These are phyloP conservation scores for Zosterops pallidus DNA, from an alignment of 2,113 vertebrate genomes.

Conservation along the genomic window DNA sequence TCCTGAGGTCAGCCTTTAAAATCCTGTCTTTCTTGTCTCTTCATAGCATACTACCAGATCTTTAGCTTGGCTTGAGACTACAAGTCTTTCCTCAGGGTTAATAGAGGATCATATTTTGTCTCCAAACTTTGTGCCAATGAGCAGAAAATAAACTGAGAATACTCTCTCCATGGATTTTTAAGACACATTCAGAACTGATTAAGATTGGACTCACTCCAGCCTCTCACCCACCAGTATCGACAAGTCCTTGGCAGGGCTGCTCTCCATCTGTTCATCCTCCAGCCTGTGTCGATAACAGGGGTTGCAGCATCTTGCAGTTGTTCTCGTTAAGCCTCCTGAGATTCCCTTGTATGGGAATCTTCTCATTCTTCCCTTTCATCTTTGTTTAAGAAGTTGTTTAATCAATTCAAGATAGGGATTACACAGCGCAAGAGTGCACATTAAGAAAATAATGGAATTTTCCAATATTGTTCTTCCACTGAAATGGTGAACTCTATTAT, in stretches of 20 bases:
- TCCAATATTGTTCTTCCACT: background rate
- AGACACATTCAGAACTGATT: background rate
- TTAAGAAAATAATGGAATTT: background rate
- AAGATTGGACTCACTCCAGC: background rate
- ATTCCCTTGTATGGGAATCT: background rate
- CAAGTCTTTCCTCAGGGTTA: background rate
- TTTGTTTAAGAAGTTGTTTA: background rate
- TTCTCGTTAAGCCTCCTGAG: background rate
- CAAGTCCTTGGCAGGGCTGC: background rate
- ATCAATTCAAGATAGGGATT: background rate
- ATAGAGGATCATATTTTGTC: background rate
- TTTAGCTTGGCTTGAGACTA: background rate
- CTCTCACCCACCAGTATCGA: background rate
- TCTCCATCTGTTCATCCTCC: background rate
- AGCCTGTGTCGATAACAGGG: background rate
- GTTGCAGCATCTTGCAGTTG: background rate
- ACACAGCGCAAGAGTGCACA: background rate
- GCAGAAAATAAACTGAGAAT: background rate
- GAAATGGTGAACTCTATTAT: background rate
- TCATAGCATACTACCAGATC: background rate
- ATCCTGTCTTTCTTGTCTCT: background rate
- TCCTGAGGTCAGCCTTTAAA: background rate
- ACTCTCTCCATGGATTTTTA: background rate
- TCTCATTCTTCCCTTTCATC: background rate
- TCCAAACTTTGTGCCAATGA: background rate